A percentile compares a stretch with the other conserved stretches of the same genome.
Conservation (phyloP, 2,888 invertebrate genomes). For the Carpatolechia fugitivella region DNA sequence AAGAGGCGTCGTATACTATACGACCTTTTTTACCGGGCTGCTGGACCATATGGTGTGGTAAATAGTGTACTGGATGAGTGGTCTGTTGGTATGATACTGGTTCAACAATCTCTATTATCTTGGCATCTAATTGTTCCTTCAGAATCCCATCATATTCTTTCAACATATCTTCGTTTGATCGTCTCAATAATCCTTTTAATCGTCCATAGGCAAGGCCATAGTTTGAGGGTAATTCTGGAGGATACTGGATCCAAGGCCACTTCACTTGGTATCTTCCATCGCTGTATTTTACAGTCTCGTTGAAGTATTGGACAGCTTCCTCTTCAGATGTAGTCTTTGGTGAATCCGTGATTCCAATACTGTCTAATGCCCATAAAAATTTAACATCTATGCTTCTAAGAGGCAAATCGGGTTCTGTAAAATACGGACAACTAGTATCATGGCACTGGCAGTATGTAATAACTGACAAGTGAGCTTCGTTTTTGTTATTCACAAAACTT, state of each 20-base stretch:
- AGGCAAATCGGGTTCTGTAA: background rate
- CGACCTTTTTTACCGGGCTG: conserved; percentile 10
- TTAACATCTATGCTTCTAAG: conserved; percentile 10
- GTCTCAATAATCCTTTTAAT: conserved; percentile 13
- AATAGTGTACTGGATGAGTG: too few species aligned
- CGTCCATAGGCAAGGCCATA: conserved; percentile 21
- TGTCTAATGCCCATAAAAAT: conserved; percentile 28
- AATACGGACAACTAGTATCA: background rate
- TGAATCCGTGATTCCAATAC: too few species aligned
- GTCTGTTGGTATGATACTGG: background rate
- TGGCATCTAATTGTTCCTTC: too few species aligned
- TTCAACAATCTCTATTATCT: conserved; percentile 13
- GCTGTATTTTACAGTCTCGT: conserved; percentile 15
- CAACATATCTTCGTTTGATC: conserved; percentile 10
- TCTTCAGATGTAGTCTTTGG: conserved; percentile 17
- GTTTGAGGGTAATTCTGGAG: too few species aligned
- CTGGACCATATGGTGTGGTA: too few species aligned
- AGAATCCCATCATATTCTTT: conserved; percentile 16
- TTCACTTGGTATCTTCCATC: too few species aligned
- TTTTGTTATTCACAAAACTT: background rate
- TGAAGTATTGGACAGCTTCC: conserved; percentile 17
- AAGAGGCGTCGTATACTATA: too few species aligned
- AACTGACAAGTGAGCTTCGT: background rate
- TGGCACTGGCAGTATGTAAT: conserved; percentile 5
- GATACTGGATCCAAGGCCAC: too few species aligned